These are phyloP conservation scores for Zaprionus capensis DNA, from an alignment of 1,140 invertebrate genomes.

Conservation along the genomic window DNA sequence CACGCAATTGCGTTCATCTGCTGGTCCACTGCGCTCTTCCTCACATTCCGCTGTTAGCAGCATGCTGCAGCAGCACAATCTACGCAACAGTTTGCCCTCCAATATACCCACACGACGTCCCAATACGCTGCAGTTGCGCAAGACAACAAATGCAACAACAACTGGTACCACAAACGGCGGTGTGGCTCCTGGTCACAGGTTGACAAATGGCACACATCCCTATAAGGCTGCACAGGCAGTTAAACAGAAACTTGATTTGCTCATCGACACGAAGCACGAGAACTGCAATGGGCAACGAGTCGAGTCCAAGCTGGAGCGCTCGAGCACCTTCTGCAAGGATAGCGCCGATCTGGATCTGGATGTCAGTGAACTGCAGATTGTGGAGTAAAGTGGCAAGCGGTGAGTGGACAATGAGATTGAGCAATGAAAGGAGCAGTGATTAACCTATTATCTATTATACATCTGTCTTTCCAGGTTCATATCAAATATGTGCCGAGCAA, in stretches of 20 bases:
- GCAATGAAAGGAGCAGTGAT: background rate
- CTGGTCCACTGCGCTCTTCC: slow-evolving; percentile 71
- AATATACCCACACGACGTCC: slow-evolving; percentile 80
- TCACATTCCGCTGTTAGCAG: slow-evolving; percentile 79
- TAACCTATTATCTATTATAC: background rate
- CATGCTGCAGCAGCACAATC: slow-evolving; percentile 70
- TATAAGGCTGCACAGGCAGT: slow-evolving; percentile 69
- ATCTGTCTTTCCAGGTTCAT: slow-evolving; percentile 37
- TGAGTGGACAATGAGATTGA: too few species aligned
- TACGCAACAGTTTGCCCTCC: slow-evolving; percentile 74
- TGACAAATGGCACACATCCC: slow-evolving; percentile 42
- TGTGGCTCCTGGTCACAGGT: slow-evolving; percentile 21
- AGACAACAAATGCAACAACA: slow-evolving; percentile 50
- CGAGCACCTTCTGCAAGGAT: slow-evolving; percentile 84
- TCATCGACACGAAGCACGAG: slow-evolving; percentile 64
- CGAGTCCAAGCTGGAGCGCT: slow-evolving; percentile 81
- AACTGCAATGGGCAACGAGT: slow-evolving; percentile 47
- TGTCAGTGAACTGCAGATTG: slow-evolving; percentile 77
- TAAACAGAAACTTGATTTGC: slow-evolving; percentile 78
- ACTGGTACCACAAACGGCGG: slow-evolving; percentile 44
- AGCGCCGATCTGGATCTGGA: slow-evolving; percentile 74
- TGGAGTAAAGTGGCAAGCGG: slow-evolving; percentile 62
- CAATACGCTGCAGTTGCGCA: slow-evolving; percentile 82
- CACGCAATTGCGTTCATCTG: slow-evolving; percentile 54
- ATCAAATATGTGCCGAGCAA: slow-evolving; percentile 59